phyloP scores from a whole-genome alignment of 2,888 invertebrate genomes.

The Cheilosia soror region DNA sequence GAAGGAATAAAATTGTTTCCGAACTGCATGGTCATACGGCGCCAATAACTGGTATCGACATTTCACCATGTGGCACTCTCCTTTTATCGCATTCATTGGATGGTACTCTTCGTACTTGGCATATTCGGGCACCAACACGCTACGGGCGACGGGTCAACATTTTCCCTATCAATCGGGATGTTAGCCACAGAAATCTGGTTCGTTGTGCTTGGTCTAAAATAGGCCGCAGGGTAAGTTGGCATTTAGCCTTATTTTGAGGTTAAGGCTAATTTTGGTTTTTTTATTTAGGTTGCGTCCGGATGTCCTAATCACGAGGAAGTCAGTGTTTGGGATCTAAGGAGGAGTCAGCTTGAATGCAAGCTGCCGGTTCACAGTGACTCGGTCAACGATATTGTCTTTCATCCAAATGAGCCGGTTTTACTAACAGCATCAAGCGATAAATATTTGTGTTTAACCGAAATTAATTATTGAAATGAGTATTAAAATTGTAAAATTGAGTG shows the following conservation, averaged over 20 bases:
- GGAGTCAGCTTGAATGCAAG: conserved; percentile 95
- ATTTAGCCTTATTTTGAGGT: too few species aligned
- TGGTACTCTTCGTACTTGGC: conserved; percentile 83
- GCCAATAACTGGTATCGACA: conserved; percentile 94
- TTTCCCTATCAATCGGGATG: conserved; percentile 89
- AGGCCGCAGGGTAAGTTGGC: conserved; percentile 89
- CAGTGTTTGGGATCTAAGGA: conserved; percentile 98
- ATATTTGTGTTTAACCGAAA: conserved; percentile 56
- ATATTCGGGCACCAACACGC: too few species aligned
- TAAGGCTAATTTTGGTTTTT: conserved; percentile 76
- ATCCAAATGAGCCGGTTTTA: conserved; percentile 95
- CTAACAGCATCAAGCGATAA: conserved; percentile 98
- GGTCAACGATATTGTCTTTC: conserved; percentile 98
- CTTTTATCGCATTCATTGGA: conserved; percentile 98
- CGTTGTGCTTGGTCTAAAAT: conserved; percentile 97
- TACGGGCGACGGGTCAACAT: too few species aligned
- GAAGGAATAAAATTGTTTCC: conserved; percentile 92
- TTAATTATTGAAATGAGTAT: conserved; percentile 78
- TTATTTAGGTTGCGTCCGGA: conserved; percentile 87
- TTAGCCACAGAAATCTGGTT: conserved; percentile 98
- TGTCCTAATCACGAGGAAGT: conserved; percentile 95
- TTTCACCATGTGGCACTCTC: conserved; percentile 88
- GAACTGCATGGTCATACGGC: conserved; percentile 90
- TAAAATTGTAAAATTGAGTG: too few species aligned
- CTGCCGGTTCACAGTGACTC: conserved; percentile 98